A percentile compares a stretch with the other conserved stretches of the same genome.
Evolutionary conservation across 2,113 vertebrate species (phyloP).

Genomic region (Brachyhypopomus occidentalis): DNA sequence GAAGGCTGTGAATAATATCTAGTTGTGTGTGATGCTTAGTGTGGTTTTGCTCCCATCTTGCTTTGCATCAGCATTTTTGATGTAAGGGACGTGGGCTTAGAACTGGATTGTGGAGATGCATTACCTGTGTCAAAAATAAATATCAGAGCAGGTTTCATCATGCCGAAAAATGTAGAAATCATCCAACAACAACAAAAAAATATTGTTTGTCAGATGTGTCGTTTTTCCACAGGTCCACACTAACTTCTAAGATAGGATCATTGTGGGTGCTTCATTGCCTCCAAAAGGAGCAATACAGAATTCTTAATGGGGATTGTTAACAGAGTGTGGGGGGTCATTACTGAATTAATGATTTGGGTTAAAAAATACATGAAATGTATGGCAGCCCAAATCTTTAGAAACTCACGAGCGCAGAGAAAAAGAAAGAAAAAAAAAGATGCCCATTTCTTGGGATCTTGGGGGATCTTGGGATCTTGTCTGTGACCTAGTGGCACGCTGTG

Average conservation of each 20-base stretch:
- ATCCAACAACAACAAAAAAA: background rate
- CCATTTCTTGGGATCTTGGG: too few relatives aligned
- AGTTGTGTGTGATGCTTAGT: background rate
- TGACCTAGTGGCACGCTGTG: too few relatives aligned
- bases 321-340: too few relatives aligned
- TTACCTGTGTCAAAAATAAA: background rate
- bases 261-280: background rate
- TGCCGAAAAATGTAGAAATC: background rate
- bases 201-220: too few relatives aligned
- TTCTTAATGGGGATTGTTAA: too few relatives aligned
- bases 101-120: background rate
- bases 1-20: conserved; percentile 4
- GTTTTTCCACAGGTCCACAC: background rate
- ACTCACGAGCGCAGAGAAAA: too few relatives aligned
- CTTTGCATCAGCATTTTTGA: background rate
- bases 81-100: background rate
- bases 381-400: too few relatives aligned
- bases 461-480: too few relatives aligned
- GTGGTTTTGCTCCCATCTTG: background rate
- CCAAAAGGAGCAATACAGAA: background rate
- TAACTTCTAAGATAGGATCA: background rate
- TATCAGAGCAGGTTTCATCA: background rate
- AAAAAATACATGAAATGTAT: too few relatives aligned
- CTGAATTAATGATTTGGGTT: too few relatives aligned
- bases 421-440: too few relatives aligned